Percentiles rank a stretch among this genome's conserved stretches.
These are phyloP conservation scores for Hoplodrina blanda DNA, from an alignment of 2,888 invertebrate species.

Conservation along the genomic window DNA sequence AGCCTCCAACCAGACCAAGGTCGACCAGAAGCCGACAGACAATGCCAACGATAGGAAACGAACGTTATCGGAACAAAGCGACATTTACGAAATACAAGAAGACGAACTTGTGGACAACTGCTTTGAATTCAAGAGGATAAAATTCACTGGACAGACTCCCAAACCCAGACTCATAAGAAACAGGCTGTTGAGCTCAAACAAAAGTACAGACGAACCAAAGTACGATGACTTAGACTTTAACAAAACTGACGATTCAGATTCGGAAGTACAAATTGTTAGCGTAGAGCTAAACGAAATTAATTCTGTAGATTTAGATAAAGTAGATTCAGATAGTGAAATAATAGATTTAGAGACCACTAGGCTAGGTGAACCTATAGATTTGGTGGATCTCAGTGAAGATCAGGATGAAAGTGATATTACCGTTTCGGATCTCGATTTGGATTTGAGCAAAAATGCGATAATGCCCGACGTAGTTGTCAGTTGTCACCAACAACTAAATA, in stretches of 20 bases:
- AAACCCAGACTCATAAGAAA: slow-evolving; percentile 84
- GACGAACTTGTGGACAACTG: slow-evolving; percentile 84
- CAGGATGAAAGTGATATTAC: slow-evolving; percentile 76
- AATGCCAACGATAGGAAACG: slow-evolving; percentile 78
- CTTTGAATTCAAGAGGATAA: slow-evolving; percentile 84
- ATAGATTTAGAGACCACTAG: slow-evolving; percentile 79
- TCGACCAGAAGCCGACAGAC: slow-evolving; percentile 73
- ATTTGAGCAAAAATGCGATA: slow-evolving; percentile 75
- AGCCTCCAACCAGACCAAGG: slow-evolving; percentile 67
- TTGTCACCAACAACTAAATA: slow-evolving; percentile 76
- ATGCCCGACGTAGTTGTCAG: slow-evolving; percentile 87
- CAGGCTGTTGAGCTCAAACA: slow-evolving; percentile 72
- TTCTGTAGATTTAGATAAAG: slow-evolving; percentile 69
- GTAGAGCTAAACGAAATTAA: slow-evolving; percentile 73
- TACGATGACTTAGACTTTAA: slow-evolving; percentile 67
- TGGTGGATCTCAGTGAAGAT: slow-evolving; percentile 85
- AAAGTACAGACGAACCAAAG: slow-evolving; percentile 64
- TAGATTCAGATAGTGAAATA: slow-evolving; percentile 74
- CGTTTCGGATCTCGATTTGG: slow-evolving; percentile 74
- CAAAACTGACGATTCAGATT: slow-evolving; percentile 80
- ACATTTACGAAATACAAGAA: slow-evolving; percentile 79
- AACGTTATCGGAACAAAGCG: slow-evolving; percentile 83
- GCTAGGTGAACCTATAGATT: slow-evolving; percentile 76
- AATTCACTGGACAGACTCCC: slow-evolving; percentile 75
- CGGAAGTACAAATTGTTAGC: slow-evolving; percentile 85